Conservation (phyloP, 2,888 invertebrate species). For the Drosophila neonasuta region DNA sequence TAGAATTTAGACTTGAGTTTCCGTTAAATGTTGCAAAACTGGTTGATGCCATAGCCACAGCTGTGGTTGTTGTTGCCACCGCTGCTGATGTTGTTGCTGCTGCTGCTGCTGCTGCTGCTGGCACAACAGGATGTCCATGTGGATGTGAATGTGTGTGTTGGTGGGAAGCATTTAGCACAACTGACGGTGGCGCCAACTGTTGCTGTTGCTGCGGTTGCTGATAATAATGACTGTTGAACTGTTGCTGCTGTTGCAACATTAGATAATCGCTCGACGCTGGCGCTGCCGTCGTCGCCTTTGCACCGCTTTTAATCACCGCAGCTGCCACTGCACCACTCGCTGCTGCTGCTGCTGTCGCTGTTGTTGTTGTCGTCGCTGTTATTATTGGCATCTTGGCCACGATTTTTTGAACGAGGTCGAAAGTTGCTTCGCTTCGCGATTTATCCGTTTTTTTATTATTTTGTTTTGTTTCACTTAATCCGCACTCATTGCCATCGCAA, state of each 20-base stretch:
- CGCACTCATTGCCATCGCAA: conserved; percentile 27
- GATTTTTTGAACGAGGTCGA: conserved; percentile 21
- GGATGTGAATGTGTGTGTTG: conserved; percentile 56
- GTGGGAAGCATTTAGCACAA: conserved; percentile 68
- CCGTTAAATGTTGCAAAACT: conserved; percentile 80
- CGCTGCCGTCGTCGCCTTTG: conserved; percentile 45
- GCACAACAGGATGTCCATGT: conserved; percentile 69
- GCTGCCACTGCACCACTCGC: conserved; percentile 48
- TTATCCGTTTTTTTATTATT: neutral
- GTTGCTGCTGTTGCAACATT: conserved; percentile 59
- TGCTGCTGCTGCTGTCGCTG: conserved; percentile 15
- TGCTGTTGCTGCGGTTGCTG: conserved; percentile 53
- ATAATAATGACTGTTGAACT: conserved; percentile 50
- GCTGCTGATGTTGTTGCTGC: conserved; percentile 31
- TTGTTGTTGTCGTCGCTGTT: conserved; percentile 63
- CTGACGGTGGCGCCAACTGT: conserved; percentile 53
- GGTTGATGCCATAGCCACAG: conserved; percentile 49
- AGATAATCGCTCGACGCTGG: conserved; percentile 65
- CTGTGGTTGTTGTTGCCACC: conserved; percentile 34
- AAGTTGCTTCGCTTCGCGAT: conserved; percentile 23
- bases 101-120: conserved; percentile 34
- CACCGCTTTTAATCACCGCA: conserved; percentile 45
- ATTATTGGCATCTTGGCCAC: conserved; percentile 70
- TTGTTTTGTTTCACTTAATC: conserved; percentile 11
- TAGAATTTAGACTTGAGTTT: conserved; percentile 79